phyloP scores from a whole-genome alignment of 1,140 invertebrate species.

The Drosophila chauvacae region DNA sequence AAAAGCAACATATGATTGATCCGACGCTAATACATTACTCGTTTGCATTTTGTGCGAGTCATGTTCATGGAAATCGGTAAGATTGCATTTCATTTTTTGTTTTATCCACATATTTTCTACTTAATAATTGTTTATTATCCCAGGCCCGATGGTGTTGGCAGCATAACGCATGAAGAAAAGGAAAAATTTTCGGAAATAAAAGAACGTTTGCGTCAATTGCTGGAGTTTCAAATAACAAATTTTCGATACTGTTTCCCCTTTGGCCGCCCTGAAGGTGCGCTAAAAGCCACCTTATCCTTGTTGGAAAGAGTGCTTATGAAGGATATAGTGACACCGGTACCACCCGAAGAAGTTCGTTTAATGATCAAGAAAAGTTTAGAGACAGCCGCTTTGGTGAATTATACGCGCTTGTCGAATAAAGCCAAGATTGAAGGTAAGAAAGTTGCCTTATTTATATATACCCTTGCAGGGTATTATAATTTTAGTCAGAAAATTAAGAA shows the following conservation, averaged over 20 bases:
- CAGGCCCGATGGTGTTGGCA: slow-evolving; percentile 98
- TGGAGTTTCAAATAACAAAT: slow-evolving; percentile 99
- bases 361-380: slow-evolving; percentile 99
- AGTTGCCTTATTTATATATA: not conserved
- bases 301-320: slow-evolving; percentile 99
- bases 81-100: not conserved
- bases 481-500: not conserved
- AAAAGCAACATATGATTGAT: slow-evolving; percentile 97
- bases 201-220: slow-evolving; percentile 94
- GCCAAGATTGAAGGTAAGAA: slow-evolving; percentile 97
- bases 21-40: slow-evolving; percentile 99
- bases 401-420: slow-evolving; percentile 97
- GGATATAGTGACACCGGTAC: slow-evolving; percentile 98
- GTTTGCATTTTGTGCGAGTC: slow-evolving; percentile 99
- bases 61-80: slow-evolving; percentile 95
- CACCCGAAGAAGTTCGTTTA: slow-evolving; percentile 96
- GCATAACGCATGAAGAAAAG: slow-evolving; percentile 98
- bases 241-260: slow-evolving; percentile 99
- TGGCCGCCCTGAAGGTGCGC: slow-evolving; percentile 97
- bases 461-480: too few relatives aligned
- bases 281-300: slow-evolving; percentile 98
- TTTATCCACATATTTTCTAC: not conserved
- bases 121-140: not conserved
- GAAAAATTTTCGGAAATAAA: slow-evolving; percentile 99
- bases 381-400: slow-evolving; percentile 98